Conservation (phyloP, 1,140 invertebrate species). For the Drosophila tristis region DNA sequence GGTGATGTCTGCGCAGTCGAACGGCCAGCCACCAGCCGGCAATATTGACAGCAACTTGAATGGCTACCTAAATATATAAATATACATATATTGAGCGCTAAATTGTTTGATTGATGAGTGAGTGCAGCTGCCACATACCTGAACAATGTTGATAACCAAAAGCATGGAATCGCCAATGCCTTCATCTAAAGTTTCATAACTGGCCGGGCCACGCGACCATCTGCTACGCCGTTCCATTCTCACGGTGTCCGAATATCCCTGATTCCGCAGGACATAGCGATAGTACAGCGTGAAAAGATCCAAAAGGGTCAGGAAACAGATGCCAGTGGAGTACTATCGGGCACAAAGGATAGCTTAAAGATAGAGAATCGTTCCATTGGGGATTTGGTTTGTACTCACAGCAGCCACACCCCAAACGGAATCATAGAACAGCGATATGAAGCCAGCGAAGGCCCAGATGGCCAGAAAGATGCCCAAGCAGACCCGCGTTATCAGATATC, state of each 20-base stretch:
- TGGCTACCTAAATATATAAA: neutral
- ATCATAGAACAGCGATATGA: conserved; percentile 7
- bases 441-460: conserved; percentile 9
- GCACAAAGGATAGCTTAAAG: neutral
- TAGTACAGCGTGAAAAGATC: neutral
- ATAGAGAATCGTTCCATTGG: neutral
- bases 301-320: conserved; percentile 9
- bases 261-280: too few species aligned
- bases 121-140: neutral
- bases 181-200: neutral
- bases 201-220: too few species aligned
- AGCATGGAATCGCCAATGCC: neutral
- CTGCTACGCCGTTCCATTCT: too few species aligned
- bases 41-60: neutral
- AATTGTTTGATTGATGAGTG: neutral
- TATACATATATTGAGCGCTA: neutral
- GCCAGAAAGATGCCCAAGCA: neutral
- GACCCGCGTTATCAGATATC: conserved; percentile 1
- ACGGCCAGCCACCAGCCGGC: conserved; percentile 11
- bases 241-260: too few species aligned
- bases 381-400: neutral
- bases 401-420: conserved; percentile 1
- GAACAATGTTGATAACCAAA: neutral
- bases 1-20: neutral
- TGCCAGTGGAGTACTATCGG: conserved; percentile 14